Conservation (phyloP, 64 coral and sea anemone species). For the Platygyra sinensis region DNA sequence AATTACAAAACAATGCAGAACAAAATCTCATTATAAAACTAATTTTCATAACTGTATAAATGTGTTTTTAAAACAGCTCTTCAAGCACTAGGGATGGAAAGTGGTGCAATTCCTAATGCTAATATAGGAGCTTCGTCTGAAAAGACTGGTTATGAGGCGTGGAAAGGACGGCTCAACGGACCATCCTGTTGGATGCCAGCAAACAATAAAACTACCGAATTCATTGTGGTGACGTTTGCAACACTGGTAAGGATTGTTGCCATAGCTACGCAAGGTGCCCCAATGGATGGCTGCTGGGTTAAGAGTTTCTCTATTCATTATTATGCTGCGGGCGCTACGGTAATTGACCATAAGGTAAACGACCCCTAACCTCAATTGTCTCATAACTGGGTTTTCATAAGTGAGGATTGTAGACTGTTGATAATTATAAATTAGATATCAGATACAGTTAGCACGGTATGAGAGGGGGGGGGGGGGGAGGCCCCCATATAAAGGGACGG, state of each 20-base stretch:
- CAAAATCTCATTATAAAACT: too few relatives aligned
- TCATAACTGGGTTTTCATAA: too few relatives aligned
- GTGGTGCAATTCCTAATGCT: background rate
- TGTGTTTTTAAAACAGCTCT: background rate
- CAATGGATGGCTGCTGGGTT: constrained; percentile 12
- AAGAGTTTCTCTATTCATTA: background rate
- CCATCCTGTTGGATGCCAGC: background rate
- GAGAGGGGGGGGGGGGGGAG: too few relatives aligned
- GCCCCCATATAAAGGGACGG: too few relatives aligned
- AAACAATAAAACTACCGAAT: background rate
- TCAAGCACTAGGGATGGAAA: constrained; percentile 8
- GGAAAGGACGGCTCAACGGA: background rate
- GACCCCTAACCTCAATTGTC: too few relatives aligned
- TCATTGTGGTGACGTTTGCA: background rate
- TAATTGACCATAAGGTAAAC: background rate
- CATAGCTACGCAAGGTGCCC: constrained; percentile 25
- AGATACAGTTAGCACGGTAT: too few relatives aligned
- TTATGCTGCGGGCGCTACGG: rapidly evolving
- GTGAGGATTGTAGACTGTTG: too few relatives aligned
- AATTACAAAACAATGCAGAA: too few relatives aligned
- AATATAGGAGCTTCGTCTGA: background rate
- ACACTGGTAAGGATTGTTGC: background rate
- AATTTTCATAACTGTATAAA: too few relatives aligned
- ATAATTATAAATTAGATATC: too few relatives aligned
- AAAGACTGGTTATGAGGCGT: background rate